Evolutionary conservation across 2,888 invertebrate genomes (phyloP).

Genomic region (Tiliacea aurago): DNA sequence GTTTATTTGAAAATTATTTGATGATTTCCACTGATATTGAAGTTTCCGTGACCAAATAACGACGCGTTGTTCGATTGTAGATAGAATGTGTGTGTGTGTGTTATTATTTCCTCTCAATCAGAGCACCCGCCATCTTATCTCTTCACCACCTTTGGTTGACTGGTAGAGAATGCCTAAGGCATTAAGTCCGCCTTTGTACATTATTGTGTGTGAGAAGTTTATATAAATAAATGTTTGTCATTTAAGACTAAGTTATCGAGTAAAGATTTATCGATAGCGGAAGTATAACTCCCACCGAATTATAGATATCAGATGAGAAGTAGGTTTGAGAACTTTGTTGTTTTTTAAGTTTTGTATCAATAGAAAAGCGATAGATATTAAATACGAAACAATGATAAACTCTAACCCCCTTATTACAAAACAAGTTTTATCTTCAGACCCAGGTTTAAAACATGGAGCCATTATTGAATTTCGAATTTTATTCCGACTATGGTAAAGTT

Average conservation of each 20-base stretch:
- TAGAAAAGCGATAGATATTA: background rate
- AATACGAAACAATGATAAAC: background rate
- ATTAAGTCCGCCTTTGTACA: too few relatives aligned
- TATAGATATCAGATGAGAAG: background rate
- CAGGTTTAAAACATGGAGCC: too few relatives aligned
- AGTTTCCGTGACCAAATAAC: constrained; percentile 53
- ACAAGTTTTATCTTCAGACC: too few relatives aligned
- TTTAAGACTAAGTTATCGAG: constrained; percentile 49
- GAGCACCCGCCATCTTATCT: too few relatives aligned
- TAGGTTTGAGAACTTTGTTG: background rate
- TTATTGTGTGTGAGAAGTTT: too few relatives aligned
- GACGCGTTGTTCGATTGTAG: constrained; percentile 40
- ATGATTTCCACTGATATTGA: constrained; percentile 52
- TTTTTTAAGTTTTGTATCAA: background rate
- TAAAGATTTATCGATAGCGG: constrained; percentile 25
- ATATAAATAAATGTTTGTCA: constrained; percentile 42
- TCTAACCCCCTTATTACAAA: too few relatives aligned
- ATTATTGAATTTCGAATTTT: too few relatives aligned
- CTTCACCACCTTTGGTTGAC: too few relatives aligned
- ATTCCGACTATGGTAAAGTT: too few relatives aligned
- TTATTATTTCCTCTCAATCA: too few relatives aligned
- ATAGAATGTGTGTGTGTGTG: constrained; percentile 32
- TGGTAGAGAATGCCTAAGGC: too few relatives aligned
- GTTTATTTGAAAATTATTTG: constrained; percentile 67
- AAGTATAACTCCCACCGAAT: constrained; percentile 30